Evolutionary conservation across 2,113 vertebrate genomes (phyloP).

Genomic region (Thymallus thymallus): DNA sequence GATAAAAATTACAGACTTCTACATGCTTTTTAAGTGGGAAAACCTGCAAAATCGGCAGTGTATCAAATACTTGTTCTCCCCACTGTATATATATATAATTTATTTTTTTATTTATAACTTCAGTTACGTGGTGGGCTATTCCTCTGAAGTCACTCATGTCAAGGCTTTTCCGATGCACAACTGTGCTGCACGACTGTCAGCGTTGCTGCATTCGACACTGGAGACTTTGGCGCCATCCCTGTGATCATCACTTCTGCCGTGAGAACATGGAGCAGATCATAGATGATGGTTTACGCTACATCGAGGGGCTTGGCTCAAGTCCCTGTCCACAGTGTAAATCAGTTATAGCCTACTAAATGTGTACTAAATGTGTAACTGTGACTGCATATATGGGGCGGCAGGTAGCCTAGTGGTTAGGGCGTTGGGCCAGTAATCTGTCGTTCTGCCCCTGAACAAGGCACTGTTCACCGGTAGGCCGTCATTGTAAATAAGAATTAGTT

Average conservation of each 20-base stretch:
- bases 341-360: neutral
- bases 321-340: conserved; percentile 8
- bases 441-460: too few relatives aligned
- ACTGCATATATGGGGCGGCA: too few relatives aligned
- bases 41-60: too few relatives aligned
- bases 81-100: too few relatives aligned
- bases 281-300: conserved; percentile 10
- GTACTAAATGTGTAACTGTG: neutral
- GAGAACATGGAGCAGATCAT: conserved; percentile 1
- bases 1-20: too few relatives aligned
- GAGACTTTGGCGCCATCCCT: conserved; percentile 11
- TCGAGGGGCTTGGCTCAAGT: conserved; percentile 3
- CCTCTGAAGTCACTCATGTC: too few relatives aligned
- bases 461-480: too few relatives aligned
- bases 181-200: neutral
- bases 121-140: neutral
- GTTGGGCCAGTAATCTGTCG: too few relatives aligned
- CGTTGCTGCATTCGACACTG: neutral
- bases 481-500: too few relatives aligned
- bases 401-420: too few relatives aligned
- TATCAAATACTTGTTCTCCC: too few relatives aligned
- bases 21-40: too few relatives aligned
- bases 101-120: neutral
- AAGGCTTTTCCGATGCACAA: neutral
- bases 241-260: conserved; percentile 2